Percentiles rank a stretch among this genome's conserved stretches.
phyloP scores from a whole-genome alignment of 2,888 invertebrate genomes.

The Mesorhabditis sp. region DNA sequence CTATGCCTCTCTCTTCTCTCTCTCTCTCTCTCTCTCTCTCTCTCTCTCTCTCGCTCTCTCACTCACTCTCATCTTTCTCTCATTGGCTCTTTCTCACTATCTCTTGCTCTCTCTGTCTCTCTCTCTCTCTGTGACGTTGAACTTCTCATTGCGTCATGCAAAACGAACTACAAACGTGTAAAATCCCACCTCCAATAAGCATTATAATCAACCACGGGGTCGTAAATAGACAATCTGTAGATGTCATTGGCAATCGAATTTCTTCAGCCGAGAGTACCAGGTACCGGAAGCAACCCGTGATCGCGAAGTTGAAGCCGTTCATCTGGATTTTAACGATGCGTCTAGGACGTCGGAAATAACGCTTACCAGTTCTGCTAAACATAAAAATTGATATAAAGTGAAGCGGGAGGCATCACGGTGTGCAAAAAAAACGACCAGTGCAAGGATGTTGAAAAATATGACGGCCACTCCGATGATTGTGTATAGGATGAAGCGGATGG shows the following conservation, averaged over 20 bases:
- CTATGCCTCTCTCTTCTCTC: too few species aligned
- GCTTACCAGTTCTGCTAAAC: not conserved
- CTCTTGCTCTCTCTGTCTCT: too few species aligned
- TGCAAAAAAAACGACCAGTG: not conserved
- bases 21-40: too few species aligned
- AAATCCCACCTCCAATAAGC: not conserved
- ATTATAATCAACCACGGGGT: not conserved
- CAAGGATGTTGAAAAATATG: not conserved
- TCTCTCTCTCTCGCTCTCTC: too few species aligned
- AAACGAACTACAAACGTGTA: too few species aligned
- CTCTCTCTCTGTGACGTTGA: too few species aligned
- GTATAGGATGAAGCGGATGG: not conserved
- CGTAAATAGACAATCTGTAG: not conserved
- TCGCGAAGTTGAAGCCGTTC: conserved; percentile 3
- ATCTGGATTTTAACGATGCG: not conserved
- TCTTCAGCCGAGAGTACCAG: not conserved
- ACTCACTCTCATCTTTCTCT: too few species aligned
- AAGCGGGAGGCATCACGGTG: not conserved
- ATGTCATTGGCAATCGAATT: not conserved
- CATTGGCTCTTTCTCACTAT: too few species aligned
- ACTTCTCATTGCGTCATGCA: too few species aligned
- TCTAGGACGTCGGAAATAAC: not conserved
- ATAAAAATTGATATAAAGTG: not conserved
- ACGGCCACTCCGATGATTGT: not conserved
- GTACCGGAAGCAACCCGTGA: not conserved